These are phyloP conservation scores for Eupithecia dodoneata DNA, from an alignment of 2,888 invertebrate genomes.

Conservation along the genomic window DNA sequence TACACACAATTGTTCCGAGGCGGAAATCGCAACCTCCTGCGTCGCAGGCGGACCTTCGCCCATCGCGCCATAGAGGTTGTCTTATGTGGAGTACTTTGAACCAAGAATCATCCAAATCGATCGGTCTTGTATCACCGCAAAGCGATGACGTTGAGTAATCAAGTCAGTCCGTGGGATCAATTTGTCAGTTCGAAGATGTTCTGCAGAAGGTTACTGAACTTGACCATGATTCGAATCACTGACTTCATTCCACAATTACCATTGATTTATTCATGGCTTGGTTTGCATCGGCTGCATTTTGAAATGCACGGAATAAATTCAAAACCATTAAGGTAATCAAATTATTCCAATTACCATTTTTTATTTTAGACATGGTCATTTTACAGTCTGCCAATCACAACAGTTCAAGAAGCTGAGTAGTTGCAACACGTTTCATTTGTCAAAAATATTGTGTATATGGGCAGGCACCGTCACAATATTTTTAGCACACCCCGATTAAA, in stretches of 20 bases:
- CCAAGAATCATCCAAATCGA: neutral
- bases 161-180: slow-evolving; percentile 54
- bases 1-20: too few species aligned
- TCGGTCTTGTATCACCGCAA: slow-evolving; percentile 4
- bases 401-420: too few species aligned
- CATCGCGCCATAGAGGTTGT: too few species aligned
- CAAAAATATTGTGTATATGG: too few species aligned
- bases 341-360: slow-evolving; percentile 41
- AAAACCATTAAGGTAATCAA: slow-evolving; percentile 45
- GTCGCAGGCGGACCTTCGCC: too few species aligned
- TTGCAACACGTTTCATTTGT: too few species aligned
- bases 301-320: slow-evolving; percentile 52
- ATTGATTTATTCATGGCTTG: slow-evolving; percentile 67
- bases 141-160: slow-evolving; percentile 46
- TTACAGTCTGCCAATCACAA: slow-evolving; percentile 38
- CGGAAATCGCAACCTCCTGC: too few species aligned
- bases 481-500: too few species aligned
- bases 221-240: slow-evolving; percentile 64
- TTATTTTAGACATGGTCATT: slow-evolving; percentile 46
- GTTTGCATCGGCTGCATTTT: slow-evolving; percentile 55
- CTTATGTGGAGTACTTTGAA: too few species aligned
- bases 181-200: slow-evolving; percentile 60
- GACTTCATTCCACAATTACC: slow-evolving; percentile 54
- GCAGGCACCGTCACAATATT: too few species aligned
- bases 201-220: slow-evolving; percentile 66